Evolutionary conservation across 2,888 invertebrate genomes (phyloP).

Genomic region (Rhyacophila evoluta): DNA sequence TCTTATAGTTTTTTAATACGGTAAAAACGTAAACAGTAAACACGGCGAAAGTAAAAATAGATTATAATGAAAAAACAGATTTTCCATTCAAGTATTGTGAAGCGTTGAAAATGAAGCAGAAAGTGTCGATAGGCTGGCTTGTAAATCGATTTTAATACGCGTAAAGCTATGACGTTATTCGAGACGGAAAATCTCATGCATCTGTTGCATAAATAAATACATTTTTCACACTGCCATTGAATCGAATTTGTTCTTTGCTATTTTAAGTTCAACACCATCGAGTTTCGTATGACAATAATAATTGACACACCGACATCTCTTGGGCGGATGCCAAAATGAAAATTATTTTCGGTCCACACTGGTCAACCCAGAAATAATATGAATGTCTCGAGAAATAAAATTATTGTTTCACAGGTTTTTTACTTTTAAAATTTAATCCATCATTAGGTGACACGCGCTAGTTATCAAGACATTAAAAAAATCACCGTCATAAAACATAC

Average conservation of each 20-base stretch:
- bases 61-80: too few relatives aligned
- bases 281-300: constrained; percentile 13
- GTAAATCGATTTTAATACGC: too few relatives aligned
- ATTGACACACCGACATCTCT: constrained; percentile 24
- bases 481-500: too few relatives aligned
- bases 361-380: neutral
- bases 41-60: too few relatives aligned
- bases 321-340: neutral
- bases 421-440: neutral
- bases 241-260: neutral
- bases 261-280: neutral
- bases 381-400: neutral
- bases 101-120: too few relatives aligned
- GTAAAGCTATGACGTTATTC: neutral
- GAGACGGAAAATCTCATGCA: neutral
- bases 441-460: neutral
- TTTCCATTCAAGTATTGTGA: too few relatives aligned
- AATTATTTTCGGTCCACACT: neutral
- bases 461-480: neutral
- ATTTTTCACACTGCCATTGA: neutral
- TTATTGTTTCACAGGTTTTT: neutral
- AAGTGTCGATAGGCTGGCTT: too few relatives aligned
- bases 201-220: neutral
- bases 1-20: too few relatives aligned
- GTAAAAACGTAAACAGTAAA: too few relatives aligned